Evolutionary conservation across 2,888 invertebrate species (phyloP), one percentile per base, ranked within the genome.

Genomic region (Platerodrilus igneus): DNA sequence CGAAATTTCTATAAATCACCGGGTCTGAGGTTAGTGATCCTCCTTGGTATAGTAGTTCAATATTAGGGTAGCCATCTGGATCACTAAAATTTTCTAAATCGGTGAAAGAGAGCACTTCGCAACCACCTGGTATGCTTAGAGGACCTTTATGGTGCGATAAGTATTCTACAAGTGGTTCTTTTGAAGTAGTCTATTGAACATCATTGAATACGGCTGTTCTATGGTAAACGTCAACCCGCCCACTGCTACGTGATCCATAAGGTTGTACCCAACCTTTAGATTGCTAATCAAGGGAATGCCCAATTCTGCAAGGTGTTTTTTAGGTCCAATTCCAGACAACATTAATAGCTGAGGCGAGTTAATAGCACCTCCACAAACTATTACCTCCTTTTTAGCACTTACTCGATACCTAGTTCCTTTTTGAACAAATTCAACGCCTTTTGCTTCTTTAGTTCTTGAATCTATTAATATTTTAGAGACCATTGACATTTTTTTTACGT

Each of bases 341-440:
- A 90, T 84, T 4, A 91, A 72, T 5, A 92, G 62, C 58, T 91
- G 90, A 0, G 91, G 88, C 3, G 78, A 74, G 59, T 81, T 81
- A 47, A 84, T 75, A 2, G 82, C 72, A 2, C 83, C 83, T 1
- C 76, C 79, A 16, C 76, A 71, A 11, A 81, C 55, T 36, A 83
- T 77, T 1, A 81, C 73, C 57, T 78, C 78, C 51, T 73, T 76
- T 23, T 66, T 67, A 1, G 77, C 77, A 27, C 56, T 50, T 2
- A 73, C 61, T 4, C 32, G 48, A 33, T 62, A 55, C 6, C 48
- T 55, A 15, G 46, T 54, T 3, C 64, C 57, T 22, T 59, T 57
- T 20, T 56, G 58, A 0, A 62, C 51, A 48, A 72, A 71, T 51
- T 73, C 68, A 1, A 76, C 69, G 1, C 74, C 75, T 15, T 63